Evolutionary conservation across 2,888 invertebrate genomes (phyloP), one percentile per base, ranked within the genome.

Genomic region (Caenorhabditis drosophilae): DNA sequence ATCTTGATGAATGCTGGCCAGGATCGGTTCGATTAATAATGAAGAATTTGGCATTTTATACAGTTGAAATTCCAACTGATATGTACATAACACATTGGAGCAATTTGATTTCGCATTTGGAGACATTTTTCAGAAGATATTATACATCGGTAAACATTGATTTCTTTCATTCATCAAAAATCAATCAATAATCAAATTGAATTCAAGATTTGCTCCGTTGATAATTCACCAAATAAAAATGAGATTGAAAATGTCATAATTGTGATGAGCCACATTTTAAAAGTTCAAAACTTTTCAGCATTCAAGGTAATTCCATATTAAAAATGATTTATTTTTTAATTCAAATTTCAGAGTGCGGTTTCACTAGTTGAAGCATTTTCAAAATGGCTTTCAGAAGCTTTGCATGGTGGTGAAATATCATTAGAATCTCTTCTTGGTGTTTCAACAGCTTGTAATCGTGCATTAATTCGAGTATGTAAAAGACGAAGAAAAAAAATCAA

Each of bases 361-460:
- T 94, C 96, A 82, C 92, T 96, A 4, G 94, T 96, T 83, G 97
- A 97, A 83, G 93, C 95, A 2, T 94, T 96, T 84, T 92, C 95
- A 0, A 97, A 97, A 87, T 89, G 96, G 70, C 85, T 97, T 60
- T 91, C 92, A 84, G 92, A 91, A 85, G 89, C 91, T n/a, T 90
- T 97, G 60, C 94, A 95, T 85, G 91, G 91, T 83, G 91, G 90
- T 75, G 88, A 89, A 48, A 86, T 97, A 60, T 90, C 91, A 77
- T 84, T 87, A 35, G 84, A 86, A 62, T 85, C 85, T 61, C 86
- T 97, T 45, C 89, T 92, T 9, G 94, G 96, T 83, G 87, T 97
- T 46, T 93, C 93, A 84, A 91, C 91, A 60, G 88, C 92, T 15
- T 94, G 94, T 84, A 91, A 92, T 82, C 88, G 93, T 75, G 92